phyloP scores from a whole-genome alignment of 2,797 vertebrate species.

The Gephyroberyx darwinii region DNA sequence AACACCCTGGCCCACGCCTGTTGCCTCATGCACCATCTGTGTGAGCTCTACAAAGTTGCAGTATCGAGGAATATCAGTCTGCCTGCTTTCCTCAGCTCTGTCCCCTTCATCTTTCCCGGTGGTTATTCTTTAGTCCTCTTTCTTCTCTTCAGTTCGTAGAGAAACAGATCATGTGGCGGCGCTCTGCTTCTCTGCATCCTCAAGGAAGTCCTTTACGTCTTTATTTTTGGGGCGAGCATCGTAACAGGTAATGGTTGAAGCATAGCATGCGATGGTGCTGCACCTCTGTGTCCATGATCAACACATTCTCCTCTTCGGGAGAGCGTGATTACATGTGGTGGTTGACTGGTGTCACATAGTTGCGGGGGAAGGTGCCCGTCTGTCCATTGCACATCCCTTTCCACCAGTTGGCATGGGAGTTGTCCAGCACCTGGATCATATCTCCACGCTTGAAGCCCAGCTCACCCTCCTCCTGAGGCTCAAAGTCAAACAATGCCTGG shows the following conservation, averaged over 20 bases:
- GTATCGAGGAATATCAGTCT: neutral
- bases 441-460: slow-evolving; percentile 89
- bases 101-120: too few species aligned
- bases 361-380: slow-evolving; percentile 90
- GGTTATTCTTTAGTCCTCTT: neutral
- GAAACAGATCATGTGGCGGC: too few species aligned
- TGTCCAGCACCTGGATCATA: slow-evolving; percentile 90
- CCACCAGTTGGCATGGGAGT: slow-evolving; percentile 88
- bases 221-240: neutral
- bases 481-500: slow-evolving; percentile 92
- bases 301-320: neutral
- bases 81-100: neutral
- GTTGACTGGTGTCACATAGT: slow-evolving; percentile 88
- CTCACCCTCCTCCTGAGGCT: slow-evolving; percentile 91
- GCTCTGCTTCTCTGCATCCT: neutral
- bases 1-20: neutral
- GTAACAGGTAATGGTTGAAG: slow-evolving; percentile 4
- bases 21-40: neutral
- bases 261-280: neutral
- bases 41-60: neutral
- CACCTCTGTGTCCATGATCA: neutral
- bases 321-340: slow-evolving; percentile 81
- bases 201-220: neutral
- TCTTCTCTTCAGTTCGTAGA: neutral
- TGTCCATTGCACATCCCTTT: slow-evolving; percentile 88